A percentile compares a stretch with the other conserved stretches of the same genome.
phyloP scores from a whole-genome alignment of 2,888 invertebrate species.

The Portevinia maculata region DNA sequence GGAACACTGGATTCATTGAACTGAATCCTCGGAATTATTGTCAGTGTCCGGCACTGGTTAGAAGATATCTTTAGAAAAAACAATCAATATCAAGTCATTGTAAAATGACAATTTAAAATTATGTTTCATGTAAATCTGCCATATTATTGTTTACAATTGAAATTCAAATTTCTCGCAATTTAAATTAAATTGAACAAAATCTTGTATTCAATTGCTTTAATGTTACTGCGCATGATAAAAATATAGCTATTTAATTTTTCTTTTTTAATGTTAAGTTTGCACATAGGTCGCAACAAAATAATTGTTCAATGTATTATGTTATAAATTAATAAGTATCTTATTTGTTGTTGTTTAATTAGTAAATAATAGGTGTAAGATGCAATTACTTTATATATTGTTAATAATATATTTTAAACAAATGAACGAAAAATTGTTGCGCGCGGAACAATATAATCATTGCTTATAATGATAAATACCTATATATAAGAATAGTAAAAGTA shows the following conservation, averaged over 20 bases:
- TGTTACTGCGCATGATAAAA: slow-evolving; percentile 46
- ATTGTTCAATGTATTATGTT: slow-evolving; percentile 57
- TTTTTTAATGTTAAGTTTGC: slow-evolving; percentile 36
- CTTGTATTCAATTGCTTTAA: slow-evolving; percentile 27
- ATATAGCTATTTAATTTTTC: slow-evolving; percentile 56
- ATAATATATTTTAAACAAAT: slow-evolving; percentile 15
- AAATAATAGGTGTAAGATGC: slow-evolving; percentile 55
- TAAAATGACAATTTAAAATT: slow-evolving; percentile 17
- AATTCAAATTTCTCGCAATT: slow-evolving; percentile 29
- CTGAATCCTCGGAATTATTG: too few relatives aligned
- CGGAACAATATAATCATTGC: slow-evolving; percentile 18
- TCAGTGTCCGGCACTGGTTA: neutral
- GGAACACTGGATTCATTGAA: too few relatives aligned
- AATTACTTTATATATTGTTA: slow-evolving; percentile 50
- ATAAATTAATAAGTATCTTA: slow-evolving; percentile 59
- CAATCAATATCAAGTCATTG: neutral
- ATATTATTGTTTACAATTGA: slow-evolving; percentile 50
- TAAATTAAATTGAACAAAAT: slow-evolving; percentile 25
- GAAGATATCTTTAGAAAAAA: neutral
- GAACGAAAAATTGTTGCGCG: slow-evolving; percentile 4
- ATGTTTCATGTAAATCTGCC: slow-evolving; percentile 58
- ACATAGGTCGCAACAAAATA: slow-evolving; percentile 42
- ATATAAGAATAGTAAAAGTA: slow-evolving; percentile 26
- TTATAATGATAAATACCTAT: slow-evolving; percentile 19
- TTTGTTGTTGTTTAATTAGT: slow-evolving; percentile 70